Conservation (phyloP, 2,888 invertebrate genomes). For the Rhingia campestris region DNA sequence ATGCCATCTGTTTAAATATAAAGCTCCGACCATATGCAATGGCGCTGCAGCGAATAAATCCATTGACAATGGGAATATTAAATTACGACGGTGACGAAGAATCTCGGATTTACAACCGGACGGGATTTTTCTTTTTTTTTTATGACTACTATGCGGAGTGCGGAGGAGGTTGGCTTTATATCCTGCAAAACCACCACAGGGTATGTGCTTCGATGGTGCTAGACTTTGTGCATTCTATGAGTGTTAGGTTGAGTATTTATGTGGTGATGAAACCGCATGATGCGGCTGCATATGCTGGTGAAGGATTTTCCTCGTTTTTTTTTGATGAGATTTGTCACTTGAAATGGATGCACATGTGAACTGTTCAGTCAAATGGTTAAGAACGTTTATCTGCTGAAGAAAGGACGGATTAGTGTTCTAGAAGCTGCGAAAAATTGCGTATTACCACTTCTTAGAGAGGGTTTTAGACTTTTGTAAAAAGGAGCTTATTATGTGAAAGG, state of each 20-base stretch:
- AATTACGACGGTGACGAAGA: conserved; percentile 4
- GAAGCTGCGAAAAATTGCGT: no score
- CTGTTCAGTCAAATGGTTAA: no score
- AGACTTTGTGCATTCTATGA: conserved; percentile 6
- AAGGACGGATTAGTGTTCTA: no score
- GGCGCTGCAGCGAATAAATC: conserved; percentile 11
- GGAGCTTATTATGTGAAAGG: no score
- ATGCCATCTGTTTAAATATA: no score
- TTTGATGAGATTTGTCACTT: no score
- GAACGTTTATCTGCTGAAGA: no score
- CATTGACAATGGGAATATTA: conserved; percentile 32
- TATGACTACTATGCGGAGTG: conserved; percentile 26
- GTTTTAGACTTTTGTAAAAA: no score
- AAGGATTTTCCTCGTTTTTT: no score
- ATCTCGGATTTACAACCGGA: conserved; percentile 41
- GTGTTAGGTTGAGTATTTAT: conserved; percentile 27
- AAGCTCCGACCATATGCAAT: neutral
- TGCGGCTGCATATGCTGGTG: conserved; percentile 46
- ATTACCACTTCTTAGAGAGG: no score
- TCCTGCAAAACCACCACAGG: conserved; percentile 21
- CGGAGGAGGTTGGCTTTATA: conserved; percentile 10
- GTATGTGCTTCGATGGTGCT: conserved; percentile 11
- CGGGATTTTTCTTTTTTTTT: conserved; percentile 54
- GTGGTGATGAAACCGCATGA: neutral
- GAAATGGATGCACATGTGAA: no score